Conservation (phyloP, 2,113 vertebrate genomes). For the Salvelinus alpinus region DNA sequence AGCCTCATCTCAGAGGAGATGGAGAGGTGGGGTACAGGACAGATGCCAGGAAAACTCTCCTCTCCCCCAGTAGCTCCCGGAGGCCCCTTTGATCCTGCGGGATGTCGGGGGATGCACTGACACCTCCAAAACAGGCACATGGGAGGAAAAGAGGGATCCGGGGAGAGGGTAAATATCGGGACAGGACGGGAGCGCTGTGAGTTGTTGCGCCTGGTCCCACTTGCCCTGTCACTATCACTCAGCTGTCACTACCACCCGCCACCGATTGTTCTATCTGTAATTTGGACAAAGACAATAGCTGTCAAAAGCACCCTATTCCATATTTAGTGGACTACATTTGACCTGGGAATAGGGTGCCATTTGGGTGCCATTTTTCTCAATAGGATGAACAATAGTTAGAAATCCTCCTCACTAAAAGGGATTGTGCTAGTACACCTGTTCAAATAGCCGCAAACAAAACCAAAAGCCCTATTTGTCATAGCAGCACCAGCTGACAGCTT, state of each 20-base stretch:
- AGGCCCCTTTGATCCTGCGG: constrained; percentile 39
- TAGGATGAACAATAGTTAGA: neutral
- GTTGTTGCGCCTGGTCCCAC: constrained; percentile 15
- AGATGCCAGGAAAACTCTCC: constrained; percentile 29
- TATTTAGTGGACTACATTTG: no score
- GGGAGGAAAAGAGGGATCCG: constrained; percentile 1
- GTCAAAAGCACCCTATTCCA: neutral
- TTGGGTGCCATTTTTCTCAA: neutral
- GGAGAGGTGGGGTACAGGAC: constrained; percentile 13
- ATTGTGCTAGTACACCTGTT: no score
- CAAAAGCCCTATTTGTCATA: neutral
- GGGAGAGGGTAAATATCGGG: constrained; percentile 56
- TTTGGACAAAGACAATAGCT: neutral
- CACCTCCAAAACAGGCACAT: constrained; percentile 28
- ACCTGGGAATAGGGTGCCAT: no score
- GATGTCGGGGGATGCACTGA: neutral
- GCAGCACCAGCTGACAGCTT: neutral
- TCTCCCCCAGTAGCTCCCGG: constrained; percentile 25
- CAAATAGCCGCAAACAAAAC: neutral
- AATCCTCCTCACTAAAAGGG: neutral
- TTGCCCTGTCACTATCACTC: constrained; percentile 45
- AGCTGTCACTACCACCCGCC: constrained; percentile 25
- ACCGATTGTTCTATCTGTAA: constrained; percentile 6
- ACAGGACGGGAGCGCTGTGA: constrained; percentile 45
- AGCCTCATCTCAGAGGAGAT: constrained; percentile 14